Percentiles rank a stretch among this genome's conserved stretches.
These are phyloP conservation scores for Arenaria interpres DNA, from an alignment of 2,113 vertebrate species.

Conservation along the genomic window DNA sequence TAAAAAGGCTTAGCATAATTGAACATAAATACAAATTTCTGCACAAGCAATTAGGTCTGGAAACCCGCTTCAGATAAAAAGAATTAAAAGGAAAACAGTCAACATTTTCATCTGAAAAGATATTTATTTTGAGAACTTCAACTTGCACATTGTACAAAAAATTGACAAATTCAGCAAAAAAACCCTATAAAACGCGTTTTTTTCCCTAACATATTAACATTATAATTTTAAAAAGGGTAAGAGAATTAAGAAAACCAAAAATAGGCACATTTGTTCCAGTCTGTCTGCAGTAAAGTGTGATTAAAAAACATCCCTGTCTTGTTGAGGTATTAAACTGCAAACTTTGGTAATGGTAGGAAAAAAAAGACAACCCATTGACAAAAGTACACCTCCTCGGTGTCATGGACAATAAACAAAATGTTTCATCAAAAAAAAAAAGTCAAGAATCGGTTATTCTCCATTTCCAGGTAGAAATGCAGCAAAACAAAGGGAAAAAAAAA, in stretches of 20 bases:
- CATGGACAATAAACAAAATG: conserved; percentile 2
- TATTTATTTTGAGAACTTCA: conserved; percentile 78
- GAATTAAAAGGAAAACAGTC: background rate
- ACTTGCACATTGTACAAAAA: conserved; percentile 72
- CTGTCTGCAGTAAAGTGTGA: conserved; percentile 64
- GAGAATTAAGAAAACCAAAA: conserved; percentile 4
- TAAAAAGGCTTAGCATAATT: background rate
- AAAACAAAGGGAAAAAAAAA: background rate
- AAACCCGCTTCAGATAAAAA: background rate
- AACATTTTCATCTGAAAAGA: conserved; percentile 54
- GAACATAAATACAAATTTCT: background rate
- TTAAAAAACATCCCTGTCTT: conserved; percentile 61
- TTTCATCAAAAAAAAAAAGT: background rate
- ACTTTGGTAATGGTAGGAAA: conserved; percentile 61
- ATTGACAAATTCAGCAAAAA: conserved; percentile 58
- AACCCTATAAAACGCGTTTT: conserved; percentile 32
- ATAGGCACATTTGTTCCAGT: conserved; percentile 62
- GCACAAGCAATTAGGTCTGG: background rate
- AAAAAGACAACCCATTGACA: background rate
- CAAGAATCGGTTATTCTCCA: conserved; percentile 17
- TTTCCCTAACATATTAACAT: conserved; percentile 65
- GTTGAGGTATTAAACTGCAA: conserved; percentile 76
- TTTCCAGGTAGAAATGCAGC: conserved; percentile 23
- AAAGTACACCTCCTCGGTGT: background rate
- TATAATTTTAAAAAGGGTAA: conserved; percentile 46